A percentile compares a stretch with the other conserved stretches of the same genome.
Evolutionary conservation across 2,113 vertebrate genomes (phyloP).

Genomic region (Delphinus delphis): DNA sequence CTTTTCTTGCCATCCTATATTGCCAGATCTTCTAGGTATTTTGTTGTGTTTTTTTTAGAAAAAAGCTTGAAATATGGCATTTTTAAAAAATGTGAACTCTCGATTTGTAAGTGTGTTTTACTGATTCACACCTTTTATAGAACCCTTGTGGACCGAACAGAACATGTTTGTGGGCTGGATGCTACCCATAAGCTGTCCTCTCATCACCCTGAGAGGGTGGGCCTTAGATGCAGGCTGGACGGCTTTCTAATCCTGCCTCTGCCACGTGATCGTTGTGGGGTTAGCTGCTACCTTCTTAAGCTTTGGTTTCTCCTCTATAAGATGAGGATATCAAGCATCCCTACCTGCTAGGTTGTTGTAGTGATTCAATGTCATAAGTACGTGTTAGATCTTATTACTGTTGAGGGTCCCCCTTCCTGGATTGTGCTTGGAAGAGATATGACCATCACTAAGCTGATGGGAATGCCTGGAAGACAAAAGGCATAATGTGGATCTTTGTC

Average conservation of each 20-base stretch:
- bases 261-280: rapidly evolving
- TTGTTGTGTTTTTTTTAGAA: background rate
- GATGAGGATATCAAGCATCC: background rate
- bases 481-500: background rate
- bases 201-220: rapidly evolving
- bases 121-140: background rate
- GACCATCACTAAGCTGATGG: background rate
- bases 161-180: background rate
- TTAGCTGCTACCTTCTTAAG: background rate
- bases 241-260: background rate
- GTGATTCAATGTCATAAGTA: background rate
- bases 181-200: background rate
- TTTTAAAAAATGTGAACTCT: background rate
- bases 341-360: background rate
- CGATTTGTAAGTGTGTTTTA: background rate
- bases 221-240: background rate
- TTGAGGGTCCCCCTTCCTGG: background rate
- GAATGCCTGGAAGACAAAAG: background rate
- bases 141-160: background rate
- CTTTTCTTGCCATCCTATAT: background rate
- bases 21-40: background rate
- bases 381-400: background rate
- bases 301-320: background rate
- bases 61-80: background rate
- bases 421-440: background rate